Evolutionary conservation across 2,797 vertebrate species (phyloP).

Genomic region (Oryzias dopingdopingensis): DNA sequence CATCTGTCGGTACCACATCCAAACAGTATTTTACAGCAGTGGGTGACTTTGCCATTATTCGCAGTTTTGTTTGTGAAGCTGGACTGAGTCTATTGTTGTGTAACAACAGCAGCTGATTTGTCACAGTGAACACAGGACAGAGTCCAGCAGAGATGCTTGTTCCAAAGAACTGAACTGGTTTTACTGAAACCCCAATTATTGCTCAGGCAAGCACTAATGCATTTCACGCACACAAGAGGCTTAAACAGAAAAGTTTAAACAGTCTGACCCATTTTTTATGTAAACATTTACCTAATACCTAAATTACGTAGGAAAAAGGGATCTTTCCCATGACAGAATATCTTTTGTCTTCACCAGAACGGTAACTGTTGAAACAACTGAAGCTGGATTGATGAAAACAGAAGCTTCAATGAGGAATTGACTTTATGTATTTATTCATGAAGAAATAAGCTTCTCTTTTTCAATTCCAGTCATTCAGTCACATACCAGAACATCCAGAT

Average conservation of each 20-base stretch:
- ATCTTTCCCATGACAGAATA: slow-evolving; percentile 33
- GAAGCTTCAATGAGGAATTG: slow-evolving; percentile 41
- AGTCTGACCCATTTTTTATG: slow-evolving; percentile 6
- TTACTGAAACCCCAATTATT: slow-evolving; percentile 56
- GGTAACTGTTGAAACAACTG: slow-evolving; percentile 68
- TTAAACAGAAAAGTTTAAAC: slow-evolving; percentile 19
- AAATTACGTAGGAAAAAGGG: slow-evolving; percentile 31
- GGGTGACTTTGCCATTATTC: slow-evolving; percentile 42
- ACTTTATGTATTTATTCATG: slow-evolving; percentile 16
- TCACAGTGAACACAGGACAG: slow-evolving; percentile 52
- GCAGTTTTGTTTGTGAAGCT: slow-evolving; percentile 26
- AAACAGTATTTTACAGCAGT: slow-evolving; percentile 49
- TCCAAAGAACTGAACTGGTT: slow-evolving; percentile 61
- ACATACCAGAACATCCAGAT: slow-evolving; percentile 24
- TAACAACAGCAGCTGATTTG: slow-evolving; percentile 51
- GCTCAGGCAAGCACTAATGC: slow-evolving; percentile 30
- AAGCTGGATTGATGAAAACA: slow-evolving; percentile 53
- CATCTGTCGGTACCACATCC: slow-evolving; percentile 31
- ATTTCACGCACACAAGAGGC: slow-evolving; percentile 28
- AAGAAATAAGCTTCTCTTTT: too few relatives aligned
- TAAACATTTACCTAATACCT: slow-evolving; percentile 7
- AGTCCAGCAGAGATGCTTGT: slow-evolving; percentile 59
- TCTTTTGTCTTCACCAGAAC: slow-evolving; percentile 56
- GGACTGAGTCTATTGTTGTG: slow-evolving; percentile 36
- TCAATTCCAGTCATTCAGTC: slow-evolving; percentile 11